A percentile compares a stretch with the other conserved stretches of the same genome.
phyloP scores from a whole-genome alignment of 2,797 vertebrate genomes.

The Anabas testudineus region DNA sequence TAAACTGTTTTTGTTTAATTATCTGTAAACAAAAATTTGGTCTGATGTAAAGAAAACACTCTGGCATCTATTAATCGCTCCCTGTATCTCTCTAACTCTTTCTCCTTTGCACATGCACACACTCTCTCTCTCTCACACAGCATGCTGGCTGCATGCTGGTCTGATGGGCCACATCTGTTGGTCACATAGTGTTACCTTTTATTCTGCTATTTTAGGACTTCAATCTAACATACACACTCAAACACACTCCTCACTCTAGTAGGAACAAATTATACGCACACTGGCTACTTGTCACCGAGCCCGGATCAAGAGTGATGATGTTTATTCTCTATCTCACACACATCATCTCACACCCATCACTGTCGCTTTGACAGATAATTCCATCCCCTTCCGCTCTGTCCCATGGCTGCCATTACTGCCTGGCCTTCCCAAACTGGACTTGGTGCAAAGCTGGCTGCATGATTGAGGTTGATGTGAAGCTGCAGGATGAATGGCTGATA shows the following conservation, averaged over 20 bases:
- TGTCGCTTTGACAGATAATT: slow-evolving; percentile 33
- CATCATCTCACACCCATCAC: slow-evolving; percentile 35
- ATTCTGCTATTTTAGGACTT: no score
- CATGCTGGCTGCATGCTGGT: no score
- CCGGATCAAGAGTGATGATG: slow-evolving; percentile 24
- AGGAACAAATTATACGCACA: slow-evolving; percentile 6
- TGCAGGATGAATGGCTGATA: neutral
- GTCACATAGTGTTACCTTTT: no score
- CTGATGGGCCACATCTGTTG: no score
- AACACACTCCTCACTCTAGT: neutral
- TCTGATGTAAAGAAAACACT: neutral
- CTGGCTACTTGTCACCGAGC: slow-evolving; percentile 7
- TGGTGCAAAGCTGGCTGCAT: neutral
- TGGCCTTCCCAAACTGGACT: neutral
- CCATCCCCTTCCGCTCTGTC: neutral
- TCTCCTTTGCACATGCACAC: no score
- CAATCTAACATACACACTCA: no score
- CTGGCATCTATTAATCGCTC: neutral
- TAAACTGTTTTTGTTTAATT: neutral
- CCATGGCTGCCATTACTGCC: neutral
- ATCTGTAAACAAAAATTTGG: neutral
- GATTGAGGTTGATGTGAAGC: neutral
- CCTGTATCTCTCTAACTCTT: no score
- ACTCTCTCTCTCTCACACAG: no score
- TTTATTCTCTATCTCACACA: slow-evolving; percentile 33